A percentile compares a stretch with the other conserved stretches of the same genome.
Conservation (phyloP, 1,140 invertebrate species). For the Holotrichia oblita region DNA sequence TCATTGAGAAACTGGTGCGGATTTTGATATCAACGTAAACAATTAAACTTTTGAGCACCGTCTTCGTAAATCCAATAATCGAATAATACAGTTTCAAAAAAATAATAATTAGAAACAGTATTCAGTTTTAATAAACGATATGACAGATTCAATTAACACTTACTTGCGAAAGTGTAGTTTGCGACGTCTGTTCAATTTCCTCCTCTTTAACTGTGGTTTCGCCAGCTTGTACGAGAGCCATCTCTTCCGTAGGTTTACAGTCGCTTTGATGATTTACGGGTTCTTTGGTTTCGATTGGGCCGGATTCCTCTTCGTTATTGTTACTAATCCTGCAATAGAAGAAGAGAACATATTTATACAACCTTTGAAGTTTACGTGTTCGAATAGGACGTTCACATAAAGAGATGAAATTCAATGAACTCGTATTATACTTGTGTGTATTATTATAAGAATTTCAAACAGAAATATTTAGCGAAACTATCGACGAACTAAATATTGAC, state of each 20-base stretch:
- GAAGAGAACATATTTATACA: background rate
- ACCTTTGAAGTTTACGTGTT: background rate
- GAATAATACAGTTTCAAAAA: no score
- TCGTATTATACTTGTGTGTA: no score
- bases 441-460: no score
- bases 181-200: constrained; percentile 14
- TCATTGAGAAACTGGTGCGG: no score
- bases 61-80: no score
- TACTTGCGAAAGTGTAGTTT: constrained; percentile 36
- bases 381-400: background rate
- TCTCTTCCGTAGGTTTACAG: background rate
- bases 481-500: no score
- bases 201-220: constrained; percentile 1
- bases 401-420: background rate
- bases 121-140: no score
- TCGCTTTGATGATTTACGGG: background rate
- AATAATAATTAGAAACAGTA: no score
- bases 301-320: background rate
- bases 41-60: no score
- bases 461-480: no score
- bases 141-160: background rate
- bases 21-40: no score
- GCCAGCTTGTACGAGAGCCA: constrained; percentile 31
- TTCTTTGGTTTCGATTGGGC: background rate
- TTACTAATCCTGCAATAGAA: background rate